These are phyloP conservation scores for Drosophila mercatorum DNA, from an alignment of 2,888 invertebrate genomes.

Conservation along the genomic window DNA sequence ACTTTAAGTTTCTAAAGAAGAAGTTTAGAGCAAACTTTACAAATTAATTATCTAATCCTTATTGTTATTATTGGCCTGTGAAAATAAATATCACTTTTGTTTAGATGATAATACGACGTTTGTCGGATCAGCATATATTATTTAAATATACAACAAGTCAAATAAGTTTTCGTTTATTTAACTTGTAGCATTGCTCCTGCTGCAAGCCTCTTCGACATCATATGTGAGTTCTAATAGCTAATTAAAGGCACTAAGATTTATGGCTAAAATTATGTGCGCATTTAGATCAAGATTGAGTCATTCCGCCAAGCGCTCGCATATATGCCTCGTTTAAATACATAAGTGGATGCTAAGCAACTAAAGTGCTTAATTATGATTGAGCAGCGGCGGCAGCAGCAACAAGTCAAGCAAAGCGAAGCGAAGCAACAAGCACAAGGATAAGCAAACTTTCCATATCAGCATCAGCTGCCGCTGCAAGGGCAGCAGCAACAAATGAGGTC, in stretches of 20 bases:
- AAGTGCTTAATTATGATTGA: slow-evolving; percentile 49
- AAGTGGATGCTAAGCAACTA: slow-evolving; percentile 13
- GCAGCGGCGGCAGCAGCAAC: slow-evolving; percentile 31
- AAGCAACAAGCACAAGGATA: slow-evolving; percentile 30
- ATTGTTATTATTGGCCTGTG: no score
- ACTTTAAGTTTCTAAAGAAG: no score
- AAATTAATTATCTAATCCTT: no score
- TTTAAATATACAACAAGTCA: no score
- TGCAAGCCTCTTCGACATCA: background rate
- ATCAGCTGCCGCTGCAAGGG: slow-evolving; percentile 4
- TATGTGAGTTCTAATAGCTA: background rate
- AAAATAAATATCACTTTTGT: no score
- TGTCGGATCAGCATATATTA: no score
- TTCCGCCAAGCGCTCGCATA: background rate
- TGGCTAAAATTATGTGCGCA: slow-evolving; percentile 11
- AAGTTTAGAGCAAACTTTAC: no score
- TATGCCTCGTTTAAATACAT: background rate
- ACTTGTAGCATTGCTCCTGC: background rate
- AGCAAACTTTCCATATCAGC: background rate
- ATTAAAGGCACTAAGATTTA: background rate
- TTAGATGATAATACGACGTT: no score
- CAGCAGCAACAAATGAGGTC: slow-evolving; percentile 59
- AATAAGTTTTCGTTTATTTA: no score
- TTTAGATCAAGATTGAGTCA: background rate
- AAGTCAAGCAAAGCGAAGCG: slow-evolving; percentile 42